Evolutionary conservation across 2,113 vertebrate species (phyloP), one percentile per base, ranked within the genome.

Genomic region (Dicrurus megarhynchus): DNA sequence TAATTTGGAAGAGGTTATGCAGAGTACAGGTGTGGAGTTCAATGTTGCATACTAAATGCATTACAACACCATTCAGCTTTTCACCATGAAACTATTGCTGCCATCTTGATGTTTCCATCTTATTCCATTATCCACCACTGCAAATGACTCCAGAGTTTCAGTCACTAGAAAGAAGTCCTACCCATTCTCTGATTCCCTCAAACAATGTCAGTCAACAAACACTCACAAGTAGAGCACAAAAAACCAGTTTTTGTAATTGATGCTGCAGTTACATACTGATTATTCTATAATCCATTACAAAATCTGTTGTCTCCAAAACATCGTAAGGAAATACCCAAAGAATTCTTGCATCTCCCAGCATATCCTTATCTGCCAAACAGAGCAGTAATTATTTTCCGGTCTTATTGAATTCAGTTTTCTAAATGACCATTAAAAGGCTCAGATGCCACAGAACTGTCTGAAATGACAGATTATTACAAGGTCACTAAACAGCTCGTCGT

Each of bases 391-490:
- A 84, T 76, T 93, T 94, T 81, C 67, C 53, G 68, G 93, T 92
- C 69, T 77, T 59, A 75, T 3, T 95, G 93, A 97, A 95, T 88
- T 73, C 71, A 55, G 59, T 44, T 87, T 96, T 96, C 71, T 82
- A 93, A 84, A 82, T 71, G 60, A 50, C 83, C 69, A 90, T 77
- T 94, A 87, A 81, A 93, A 81, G 46, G 59, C 86, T 84, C 61
- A 41, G 67, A 90, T 87, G 70, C 74, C 80, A 71, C 86, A 67
- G 60, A 95, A 95, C 77, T 52, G 52, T 59, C 47, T 59, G 21
- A 90, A 95, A 95, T 94, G 97, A 96, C 57, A 84, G 73, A 84
- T 96, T 91, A 95, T 91, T 92, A 80, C 81, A 89, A 91, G 83
- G 71, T 90, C 87, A 95, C 64, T 44, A 85, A 87, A 59, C 70